Evolutionary conservation across 2,113 vertebrate species (phyloP).

Genomic region (Hucho hucho): DNA sequence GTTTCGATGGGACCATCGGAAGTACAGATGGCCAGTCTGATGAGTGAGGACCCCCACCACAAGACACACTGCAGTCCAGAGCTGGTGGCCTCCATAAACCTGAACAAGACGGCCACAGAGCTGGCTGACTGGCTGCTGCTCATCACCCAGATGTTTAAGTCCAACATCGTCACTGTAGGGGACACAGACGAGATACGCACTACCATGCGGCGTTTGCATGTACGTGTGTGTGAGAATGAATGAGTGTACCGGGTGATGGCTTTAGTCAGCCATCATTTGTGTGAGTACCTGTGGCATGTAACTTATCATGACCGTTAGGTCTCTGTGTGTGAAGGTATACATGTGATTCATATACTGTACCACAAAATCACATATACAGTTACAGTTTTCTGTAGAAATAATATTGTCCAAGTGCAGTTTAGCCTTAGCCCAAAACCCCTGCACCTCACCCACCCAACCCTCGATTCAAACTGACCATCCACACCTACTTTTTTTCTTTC

Average conservation of each 20-base stretch:
- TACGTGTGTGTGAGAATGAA: slow-evolving; percentile 44
- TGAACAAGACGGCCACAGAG: slow-evolving; percentile 89
- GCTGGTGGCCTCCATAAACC: slow-evolving; percentile 81
- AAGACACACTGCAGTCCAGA: slow-evolving; percentile 71
- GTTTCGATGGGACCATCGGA: slow-evolving; percentile 52
- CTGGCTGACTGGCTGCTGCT: slow-evolving; percentile 90
- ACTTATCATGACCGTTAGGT: too few species aligned
- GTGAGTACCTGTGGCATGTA: too few species aligned
- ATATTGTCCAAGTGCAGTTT: too few species aligned
- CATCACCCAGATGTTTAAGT: slow-evolving; percentile 96
- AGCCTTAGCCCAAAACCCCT: too few species aligned
- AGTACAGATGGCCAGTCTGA: slow-evolving; percentile 70
- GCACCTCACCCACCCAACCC: too few species aligned
- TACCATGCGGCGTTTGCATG: slow-evolving; percentile 89
- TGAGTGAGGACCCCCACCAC: slow-evolving; percentile 70
- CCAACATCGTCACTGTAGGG: slow-evolving; percentile 93
- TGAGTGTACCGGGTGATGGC: neutral
- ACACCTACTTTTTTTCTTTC: neutral
- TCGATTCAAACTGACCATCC: too few species aligned
- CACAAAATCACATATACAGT: too few species aligned
- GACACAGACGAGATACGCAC: slow-evolving; percentile 89
- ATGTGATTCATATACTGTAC: too few species aligned
- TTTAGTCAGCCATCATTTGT: too few species aligned
- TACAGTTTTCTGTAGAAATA: too few species aligned
- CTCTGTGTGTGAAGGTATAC: too few species aligned